Base-by-base conservation (phyloP, 2,888 invertebrate genomes). In the Mimas tiliae region DNA sequence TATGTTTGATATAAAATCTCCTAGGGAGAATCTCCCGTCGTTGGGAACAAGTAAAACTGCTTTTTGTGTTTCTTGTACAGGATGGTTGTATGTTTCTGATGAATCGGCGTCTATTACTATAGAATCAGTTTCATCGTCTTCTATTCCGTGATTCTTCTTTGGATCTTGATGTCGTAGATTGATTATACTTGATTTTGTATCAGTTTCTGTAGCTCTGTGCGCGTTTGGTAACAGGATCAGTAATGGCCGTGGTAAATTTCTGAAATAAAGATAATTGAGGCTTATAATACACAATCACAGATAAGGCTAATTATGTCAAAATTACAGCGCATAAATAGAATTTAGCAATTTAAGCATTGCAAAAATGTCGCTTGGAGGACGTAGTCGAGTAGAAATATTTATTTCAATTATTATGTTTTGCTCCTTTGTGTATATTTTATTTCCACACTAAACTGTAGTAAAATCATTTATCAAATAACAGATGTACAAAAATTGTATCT, bases 1-100 rank as follows among this genome's bases (percentile, higher is more conserved):
- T 33, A 94, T 91, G 6, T 85, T 82, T 16, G 93, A 90, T 67
- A 95, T 94, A 63, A 95, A 82, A 47, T 87, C 88, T 6, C 94
- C 94, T 14, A 93, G 81, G 0, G 83, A 79, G 14, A 82, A 74
- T 74, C 87, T 85, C 16, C 84, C 83, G 65, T 75, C 75, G 34
- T 81, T 83, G 6, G 83, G 77, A 65, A 83, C 66, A 47, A 90
- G 70, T 55, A 89, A 63, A 48, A 85, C 68, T 7, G 82, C 80
- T 73, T 74, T 82, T 64, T 76, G 75, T 62, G 76, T 69, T 62
- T 72, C 58, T 38, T 51, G 42, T 27, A 47, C 51, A 14, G 34
- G 16, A 42, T 19, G 19, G 38, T 52, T 11, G 50, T 65, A 47
- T 34, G 34, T 1, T 62, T 78, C 72, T 0, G 70, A 63, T 38